Conservation (phyloP, 2,888 invertebrate species). For the Mimachlamys varia region DNA sequence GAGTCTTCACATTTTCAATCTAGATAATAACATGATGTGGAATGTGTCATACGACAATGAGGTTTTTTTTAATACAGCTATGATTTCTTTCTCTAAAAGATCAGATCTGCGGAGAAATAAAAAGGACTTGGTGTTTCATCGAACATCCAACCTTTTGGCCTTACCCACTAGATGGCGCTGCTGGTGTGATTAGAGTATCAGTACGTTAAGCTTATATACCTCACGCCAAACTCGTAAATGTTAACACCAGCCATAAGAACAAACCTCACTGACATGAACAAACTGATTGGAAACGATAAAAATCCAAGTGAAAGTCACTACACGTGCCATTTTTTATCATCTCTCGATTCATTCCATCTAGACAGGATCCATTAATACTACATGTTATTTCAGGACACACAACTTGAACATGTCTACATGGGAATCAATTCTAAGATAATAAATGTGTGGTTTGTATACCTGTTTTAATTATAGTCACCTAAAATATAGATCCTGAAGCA, state of each 20-base stretch:
- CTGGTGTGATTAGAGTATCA: neutral
- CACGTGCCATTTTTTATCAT: neutral
- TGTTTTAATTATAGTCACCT: too few species aligned
- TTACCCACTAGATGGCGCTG: neutral
- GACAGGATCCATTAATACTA: neutral
- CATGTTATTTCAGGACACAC: neutral
- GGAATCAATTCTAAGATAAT: too few species aligned
- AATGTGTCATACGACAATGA: neutral
- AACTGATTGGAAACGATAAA: conserved; percentile 2
- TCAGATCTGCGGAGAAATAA: neutral
- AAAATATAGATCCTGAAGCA: too few species aligned
- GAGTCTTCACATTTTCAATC: neutral
- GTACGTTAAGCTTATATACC: neutral
- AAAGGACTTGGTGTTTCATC: neutral
- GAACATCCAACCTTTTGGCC: neutral
- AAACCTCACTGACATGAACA: neutral
- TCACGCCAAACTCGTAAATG: neutral
- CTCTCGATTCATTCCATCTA: neutral
- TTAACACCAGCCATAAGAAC: neutral
- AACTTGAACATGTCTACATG: too few species aligned
- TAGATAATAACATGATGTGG: neutral
- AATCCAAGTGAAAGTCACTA: neutral
- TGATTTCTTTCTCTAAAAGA: neutral
- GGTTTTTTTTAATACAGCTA: neutral
- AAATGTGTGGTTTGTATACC: too few species aligned